A percentile compares a stretch with the other conserved stretches of the same genome.
Evolutionary conservation across 2,888 invertebrate species (phyloP).

Genomic region (Luperina nickerlii): DNA sequence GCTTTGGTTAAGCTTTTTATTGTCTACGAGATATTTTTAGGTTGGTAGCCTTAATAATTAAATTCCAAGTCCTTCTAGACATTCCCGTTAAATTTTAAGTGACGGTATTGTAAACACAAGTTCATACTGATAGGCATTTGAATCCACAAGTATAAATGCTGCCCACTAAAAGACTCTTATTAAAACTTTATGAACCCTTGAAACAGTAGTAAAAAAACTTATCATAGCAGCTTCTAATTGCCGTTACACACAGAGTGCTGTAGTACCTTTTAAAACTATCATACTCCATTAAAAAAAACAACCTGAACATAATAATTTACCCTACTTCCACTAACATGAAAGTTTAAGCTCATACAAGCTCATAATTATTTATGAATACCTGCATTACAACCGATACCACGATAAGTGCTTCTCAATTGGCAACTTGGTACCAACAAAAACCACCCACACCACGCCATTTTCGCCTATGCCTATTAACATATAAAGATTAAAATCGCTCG

Average conservation of each 20-base stretch:
- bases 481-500: conserved; percentile 61
- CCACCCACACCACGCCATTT: conserved; percentile 39
- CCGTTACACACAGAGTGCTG: not conserved
- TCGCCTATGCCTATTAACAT: conserved; percentile 35
- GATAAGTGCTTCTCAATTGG: conserved; percentile 60
- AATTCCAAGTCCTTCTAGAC: not conserved
- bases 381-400: conserved; percentile 60
- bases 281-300: conserved; percentile 9
- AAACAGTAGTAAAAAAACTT: not conserved
- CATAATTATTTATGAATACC: conserved; percentile 50
- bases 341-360: conserved; percentile 34
- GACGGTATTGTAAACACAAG: not conserved
- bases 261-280: conserved; percentile 10
- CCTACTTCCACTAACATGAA: conserved; percentile 19
- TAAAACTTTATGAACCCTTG: not conserved
- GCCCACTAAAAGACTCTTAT: too few relatives aligned
- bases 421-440: conserved; percentile 55
- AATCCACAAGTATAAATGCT: not conserved
- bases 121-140: too few relatives aligned
- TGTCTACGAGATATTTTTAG: not conserved
- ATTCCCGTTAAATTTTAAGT: not conserved
- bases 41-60: too few relatives aligned
- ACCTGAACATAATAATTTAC: conserved; percentile 17
- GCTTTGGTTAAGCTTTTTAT: conserved; percentile 8
- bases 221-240: not conserved